Base-by-base conservation (phyloP, 2,797 vertebrate genomes). In the Harpagifer antarcticus region DNA sequence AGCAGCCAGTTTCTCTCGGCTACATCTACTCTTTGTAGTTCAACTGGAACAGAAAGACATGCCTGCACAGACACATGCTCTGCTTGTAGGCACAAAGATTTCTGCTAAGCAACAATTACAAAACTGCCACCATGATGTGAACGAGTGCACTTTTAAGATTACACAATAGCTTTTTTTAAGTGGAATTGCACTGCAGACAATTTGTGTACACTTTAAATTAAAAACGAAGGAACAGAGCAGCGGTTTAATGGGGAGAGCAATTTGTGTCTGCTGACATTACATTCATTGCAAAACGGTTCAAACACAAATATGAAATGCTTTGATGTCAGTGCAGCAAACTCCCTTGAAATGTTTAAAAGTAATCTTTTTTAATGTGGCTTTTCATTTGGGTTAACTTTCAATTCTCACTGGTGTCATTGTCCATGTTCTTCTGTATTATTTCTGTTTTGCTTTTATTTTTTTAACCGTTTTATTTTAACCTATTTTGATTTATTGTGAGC, bases 171-270 rank as follows among this genome's bases (percentile, higher is more conserved):
- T 11, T 44, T 72, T 66, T 66, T 69, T 31, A 27, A 27, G 68
- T 16, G 40, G n/a, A 55, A 57, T 54, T 16, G 49, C 48, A 60
- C 17, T 45, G 45, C 52, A 53, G 56, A 71, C 37, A 58, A 37
- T 62, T 40, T 45, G 42, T 54, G 67, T 45, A 72, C 74, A 77
- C 66, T 59, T 68, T 23, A 74, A 68, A 74, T 74, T 42, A 58
- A 69, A 78, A 37, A 76, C 58, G 14, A 62, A n/a, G 57, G 27
- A 72, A 31, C 58, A 45, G 40, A 65, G 40, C 61, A 63, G 66
- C 50, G 42, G 14, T 78, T 86, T 71, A 43, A 55, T 40, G 4
- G 58, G 9, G 12, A 58, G 17, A 62, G 33, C 20, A 4, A 58
- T 59, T 50, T 57, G 23, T 4, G 12, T 42, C 11, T 44, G 50